A percentile compares a stretch with the other conserved stretches of the same genome.
Conservation (phyloP, 2,888 invertebrate genomes). For the Melanostoma scalare region DNA sequence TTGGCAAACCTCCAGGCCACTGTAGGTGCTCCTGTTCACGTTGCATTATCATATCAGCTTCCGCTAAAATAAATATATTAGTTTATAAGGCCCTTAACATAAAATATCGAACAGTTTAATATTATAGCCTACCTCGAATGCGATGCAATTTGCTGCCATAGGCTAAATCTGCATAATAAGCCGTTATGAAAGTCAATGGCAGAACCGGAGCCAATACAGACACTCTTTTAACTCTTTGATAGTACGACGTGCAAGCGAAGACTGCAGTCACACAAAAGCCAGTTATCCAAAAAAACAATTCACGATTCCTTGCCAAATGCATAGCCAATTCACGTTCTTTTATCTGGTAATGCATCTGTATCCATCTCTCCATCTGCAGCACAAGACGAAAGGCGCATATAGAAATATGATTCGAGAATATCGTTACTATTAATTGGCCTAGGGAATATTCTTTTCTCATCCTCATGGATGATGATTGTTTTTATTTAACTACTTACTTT, state of each 20-base stretch:
- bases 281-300: slow-evolving; percentile 88
- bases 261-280: slow-evolving; percentile 86
- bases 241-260: slow-evolving; percentile 83
- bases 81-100: slow-evolving; percentile 8
- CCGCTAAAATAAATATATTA: slow-evolving; percentile 82
- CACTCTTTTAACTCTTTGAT: slow-evolving; percentile 85
- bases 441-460: too few species aligned
- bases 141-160: slow-evolving; percentile 90
- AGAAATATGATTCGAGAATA: background rate
- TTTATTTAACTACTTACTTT: slow-evolving; percentile 39
- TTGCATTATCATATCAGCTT: slow-evolving; percentile 91
- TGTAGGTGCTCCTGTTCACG: slow-evolving; percentile 88
- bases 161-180: slow-evolving; percentile 89
- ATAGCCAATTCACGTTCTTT: slow-evolving; percentile 88
- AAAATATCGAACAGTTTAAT: background rate
- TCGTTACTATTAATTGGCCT: too few species aligned
- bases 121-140: slow-evolving; percentile 85
- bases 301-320: slow-evolving; percentile 87
- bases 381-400: slow-evolving; percentile 10
- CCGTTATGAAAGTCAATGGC: slow-evolving; percentile 87
- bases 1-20: slow-evolving; percentile 89
- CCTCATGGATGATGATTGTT: too few species aligned
- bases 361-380: slow-evolving; percentile 88
- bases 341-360: slow-evolving; percentile 91
- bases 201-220: slow-evolving; percentile 86